phyloP scores from a whole-genome alignment of 2,888 invertebrate species.

The Meloe dianella region DNA sequence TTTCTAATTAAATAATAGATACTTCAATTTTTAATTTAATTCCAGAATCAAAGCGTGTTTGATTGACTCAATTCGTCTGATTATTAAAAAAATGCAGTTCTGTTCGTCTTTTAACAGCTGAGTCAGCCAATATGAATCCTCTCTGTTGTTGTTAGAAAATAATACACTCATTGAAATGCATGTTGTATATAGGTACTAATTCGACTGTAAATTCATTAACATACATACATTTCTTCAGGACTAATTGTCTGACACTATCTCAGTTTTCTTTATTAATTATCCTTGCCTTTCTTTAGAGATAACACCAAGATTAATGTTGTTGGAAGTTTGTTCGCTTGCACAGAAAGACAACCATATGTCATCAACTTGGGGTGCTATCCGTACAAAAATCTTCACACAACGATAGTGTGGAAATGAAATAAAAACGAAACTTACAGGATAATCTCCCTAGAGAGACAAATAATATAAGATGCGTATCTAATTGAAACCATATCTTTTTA shows the following conservation, averaged over 20 bases:
- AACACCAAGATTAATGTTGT: constrained; percentile 37
- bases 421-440: neutral
- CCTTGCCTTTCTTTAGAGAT: constrained; percentile 32
- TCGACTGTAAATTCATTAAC: neutral
- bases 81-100: neutral
- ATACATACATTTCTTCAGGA: constrained; percentile 16
- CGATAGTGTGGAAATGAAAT: neutral
- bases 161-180: neutral
- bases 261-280: constrained; percentile 38
- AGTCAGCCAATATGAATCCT: constrained; percentile 23
- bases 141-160: constrained; percentile 12
- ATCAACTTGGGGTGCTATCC: constrained; percentile 9
- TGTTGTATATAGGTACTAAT: neutral
- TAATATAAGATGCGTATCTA: constrained; percentile 6
- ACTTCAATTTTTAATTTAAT: neutral
- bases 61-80: neutral
- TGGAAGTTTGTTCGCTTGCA: constrained; percentile 18
- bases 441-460: neutral
- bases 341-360: constrained; percentile 3
- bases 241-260: constrained; percentile 40
- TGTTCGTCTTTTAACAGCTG: constrained; percentile 20
- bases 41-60: neutral
- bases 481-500: constrained; percentile 4
- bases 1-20: neutral
- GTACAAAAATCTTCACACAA: constrained; percentile 4